These are phyloP conservation scores for Yponomeuta cagnagella DNA, from an alignment of 2,888 invertebrate genomes.

Conservation along the genomic window DNA sequence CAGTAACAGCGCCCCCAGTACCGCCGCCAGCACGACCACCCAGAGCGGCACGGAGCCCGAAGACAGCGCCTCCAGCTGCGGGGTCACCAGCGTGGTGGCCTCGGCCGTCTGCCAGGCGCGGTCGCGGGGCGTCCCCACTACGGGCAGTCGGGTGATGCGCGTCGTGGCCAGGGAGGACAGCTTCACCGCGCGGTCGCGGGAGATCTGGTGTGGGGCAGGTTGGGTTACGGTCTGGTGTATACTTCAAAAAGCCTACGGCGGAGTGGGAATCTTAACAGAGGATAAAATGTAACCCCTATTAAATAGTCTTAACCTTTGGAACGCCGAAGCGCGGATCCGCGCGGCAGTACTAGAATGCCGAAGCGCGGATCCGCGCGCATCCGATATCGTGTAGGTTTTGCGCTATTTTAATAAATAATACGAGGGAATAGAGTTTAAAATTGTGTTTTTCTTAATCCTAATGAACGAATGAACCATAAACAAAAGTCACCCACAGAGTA, in stretches of 20 bases:
- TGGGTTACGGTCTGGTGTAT: background rate
- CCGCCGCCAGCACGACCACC: slow-evolving; percentile 90
- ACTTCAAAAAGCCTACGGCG: background rate
- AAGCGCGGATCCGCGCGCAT: too few relatives aligned
- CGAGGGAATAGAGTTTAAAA: too few relatives aligned
- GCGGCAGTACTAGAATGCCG: too few relatives aligned
- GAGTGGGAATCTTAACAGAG: too few relatives aligned
- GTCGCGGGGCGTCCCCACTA: slow-evolving; percentile 79
- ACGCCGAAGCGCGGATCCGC: too few relatives aligned
- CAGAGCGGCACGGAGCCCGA: slow-evolving; percentile 86
- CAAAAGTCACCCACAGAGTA: too few relatives aligned
- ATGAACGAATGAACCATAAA: too few relatives aligned
- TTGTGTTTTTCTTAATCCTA: too few relatives aligned
- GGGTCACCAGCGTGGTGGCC: slow-evolving; percentile 83
- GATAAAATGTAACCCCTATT: too few relatives aligned
- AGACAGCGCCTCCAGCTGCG: slow-evolving; percentile 78
- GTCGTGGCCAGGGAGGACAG: slow-evolving; percentile 86
- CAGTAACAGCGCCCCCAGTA: slow-evolving; percentile 86
- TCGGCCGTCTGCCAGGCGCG: slow-evolving; percentile 79
- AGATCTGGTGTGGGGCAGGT: slow-evolving; percentile 38
- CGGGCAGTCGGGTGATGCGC: slow-evolving; percentile 83
- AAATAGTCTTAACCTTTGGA: too few relatives aligned
- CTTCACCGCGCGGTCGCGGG: slow-evolving; percentile 70
- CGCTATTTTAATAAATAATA: too few relatives aligned
- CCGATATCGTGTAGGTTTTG: too few relatives aligned